phyloP scores from a whole-genome alignment of 2,888 invertebrate species.

The Priocnemis perturbator region DNA sequence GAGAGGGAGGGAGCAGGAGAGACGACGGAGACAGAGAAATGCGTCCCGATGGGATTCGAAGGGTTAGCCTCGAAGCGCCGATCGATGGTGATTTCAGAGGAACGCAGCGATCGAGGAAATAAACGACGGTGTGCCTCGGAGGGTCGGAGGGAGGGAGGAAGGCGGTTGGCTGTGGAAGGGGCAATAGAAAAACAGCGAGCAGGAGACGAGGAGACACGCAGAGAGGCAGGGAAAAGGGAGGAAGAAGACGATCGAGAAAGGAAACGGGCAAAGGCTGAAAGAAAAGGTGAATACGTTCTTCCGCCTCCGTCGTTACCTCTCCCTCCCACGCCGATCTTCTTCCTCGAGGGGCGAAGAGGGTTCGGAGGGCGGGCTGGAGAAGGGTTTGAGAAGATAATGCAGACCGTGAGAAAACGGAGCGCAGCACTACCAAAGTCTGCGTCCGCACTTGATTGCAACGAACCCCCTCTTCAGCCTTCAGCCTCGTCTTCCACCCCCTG shows the following conservation, averaged over 20 bases:
- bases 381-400: constrained; percentile 46
- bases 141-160: too few relatives aligned
- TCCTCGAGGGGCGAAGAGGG: constrained; percentile 8
- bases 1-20: too few relatives aligned
- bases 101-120: too few relatives aligned
- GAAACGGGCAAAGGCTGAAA: constrained; percentile 12
- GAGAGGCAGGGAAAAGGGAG: not conserved
- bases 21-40: too few relatives aligned
- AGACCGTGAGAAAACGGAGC: constrained; percentile 52
- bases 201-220: not conserved
- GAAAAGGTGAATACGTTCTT: constrained; percentile 22
- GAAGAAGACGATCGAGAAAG: not conserved
- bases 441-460: constrained; percentile 55
- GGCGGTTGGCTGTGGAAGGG: constrained; percentile 17
- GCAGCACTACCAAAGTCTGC: constrained; percentile 37
- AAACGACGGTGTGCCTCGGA: too few relatives aligned
- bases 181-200: constrained; percentile 16
- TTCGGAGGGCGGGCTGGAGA: not conserved
- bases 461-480: constrained; percentile 9
- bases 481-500: not conserved
- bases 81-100: constrained; percentile 46
- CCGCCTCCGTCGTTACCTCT: constrained; percentile 43
- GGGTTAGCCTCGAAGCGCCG: constrained; percentile 18
- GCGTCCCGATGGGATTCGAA: too few relatives aligned
- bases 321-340: constrained; percentile 23